Conservation (phyloP, 2,113 vertebrate genomes). For the Malurus melanocephalus region DNA sequence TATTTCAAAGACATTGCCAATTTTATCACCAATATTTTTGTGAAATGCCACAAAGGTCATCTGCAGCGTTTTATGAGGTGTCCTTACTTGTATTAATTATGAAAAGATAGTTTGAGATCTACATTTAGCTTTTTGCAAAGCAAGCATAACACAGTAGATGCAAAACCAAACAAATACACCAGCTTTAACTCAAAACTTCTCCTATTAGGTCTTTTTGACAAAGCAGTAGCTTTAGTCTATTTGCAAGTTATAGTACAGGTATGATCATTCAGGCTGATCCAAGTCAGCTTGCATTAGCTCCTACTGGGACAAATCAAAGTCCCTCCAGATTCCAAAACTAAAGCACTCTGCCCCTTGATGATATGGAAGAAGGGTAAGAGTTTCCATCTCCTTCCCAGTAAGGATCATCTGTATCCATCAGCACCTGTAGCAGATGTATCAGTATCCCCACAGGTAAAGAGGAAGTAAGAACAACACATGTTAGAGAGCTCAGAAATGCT, state of each 20-base stretch:
- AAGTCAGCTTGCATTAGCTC: neutral
- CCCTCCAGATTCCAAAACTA: neutral
- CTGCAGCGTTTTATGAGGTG: neutral
- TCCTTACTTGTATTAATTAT: neutral
- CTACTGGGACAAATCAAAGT: neutral
- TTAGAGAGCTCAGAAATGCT: neutral
- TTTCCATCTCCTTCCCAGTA: neutral
- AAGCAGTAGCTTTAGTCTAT: neutral
- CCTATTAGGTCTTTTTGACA: neutral
- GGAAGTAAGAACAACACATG: neutral
- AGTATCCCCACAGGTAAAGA: fast-evolving
- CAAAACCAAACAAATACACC: neutral
- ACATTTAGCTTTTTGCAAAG: neutral
- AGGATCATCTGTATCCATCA: neutral
- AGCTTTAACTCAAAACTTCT: neutral
- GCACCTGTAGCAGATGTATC: neutral
- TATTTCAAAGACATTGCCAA: neutral
- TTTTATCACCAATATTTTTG: neutral
- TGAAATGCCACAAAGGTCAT: neutral
- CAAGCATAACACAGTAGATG: neutral
- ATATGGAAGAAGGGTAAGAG: neutral
- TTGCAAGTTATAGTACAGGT: neutral
- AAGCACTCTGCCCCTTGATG: neutral
- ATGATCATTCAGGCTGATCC: neutral
- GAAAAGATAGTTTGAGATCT: neutral